These are phyloP conservation scores for Drosophila helvetica DNA, from an alignment of 2,888 invertebrate genomes.

Conservation along the genomic window DNA sequence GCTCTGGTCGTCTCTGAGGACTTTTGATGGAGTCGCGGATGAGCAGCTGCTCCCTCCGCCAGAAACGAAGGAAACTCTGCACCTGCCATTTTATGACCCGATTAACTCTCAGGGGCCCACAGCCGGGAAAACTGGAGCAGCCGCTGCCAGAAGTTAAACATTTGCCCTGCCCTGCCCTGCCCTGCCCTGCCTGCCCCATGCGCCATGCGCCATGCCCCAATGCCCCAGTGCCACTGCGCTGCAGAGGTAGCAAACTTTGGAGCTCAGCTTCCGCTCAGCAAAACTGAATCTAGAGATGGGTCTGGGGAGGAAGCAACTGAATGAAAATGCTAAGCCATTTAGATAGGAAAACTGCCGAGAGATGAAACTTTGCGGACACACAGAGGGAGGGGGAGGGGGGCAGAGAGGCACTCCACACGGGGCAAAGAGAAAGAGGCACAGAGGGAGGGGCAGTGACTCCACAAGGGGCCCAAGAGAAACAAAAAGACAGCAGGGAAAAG, in stretches of 20 bases:
- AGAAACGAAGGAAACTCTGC: slow-evolving; percentile 57
- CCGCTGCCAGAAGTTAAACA: slow-evolving; percentile 11
- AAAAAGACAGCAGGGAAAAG: slow-evolving; percentile 25
- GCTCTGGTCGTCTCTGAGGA: not conserved
- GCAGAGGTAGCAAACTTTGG: slow-evolving; percentile 40
- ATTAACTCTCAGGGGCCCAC: slow-evolving; percentile 57
- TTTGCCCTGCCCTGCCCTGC: not conserved
- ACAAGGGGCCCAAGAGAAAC: not conserved
- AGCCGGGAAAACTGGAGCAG: not conserved
- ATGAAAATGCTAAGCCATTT: slow-evolving; percentile 66
- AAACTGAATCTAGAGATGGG: not conserved
- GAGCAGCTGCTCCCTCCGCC: too few relatives aligned
- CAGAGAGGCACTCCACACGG: not conserved
- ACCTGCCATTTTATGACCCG: slow-evolving; percentile 71
- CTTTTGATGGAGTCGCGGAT: slow-evolving; percentile 12
- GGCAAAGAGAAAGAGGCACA: slow-evolving; percentile 14
- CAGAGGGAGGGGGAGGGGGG: not conserved
- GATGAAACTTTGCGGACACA: slow-evolving; percentile 41
- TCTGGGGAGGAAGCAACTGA: slow-evolving; percentile 1
- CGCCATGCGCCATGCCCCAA: not conserved
- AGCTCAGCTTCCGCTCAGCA: slow-evolving; percentile 39
- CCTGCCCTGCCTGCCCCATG: not conserved
- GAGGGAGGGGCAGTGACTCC: too few relatives aligned
- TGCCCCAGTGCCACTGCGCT: slow-evolving; percentile 15
- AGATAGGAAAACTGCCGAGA: slow-evolving; percentile 45